phyloP scores from a whole-genome alignment of 1,140 invertebrate species.

The Cheumatopsyche charites region DNA sequence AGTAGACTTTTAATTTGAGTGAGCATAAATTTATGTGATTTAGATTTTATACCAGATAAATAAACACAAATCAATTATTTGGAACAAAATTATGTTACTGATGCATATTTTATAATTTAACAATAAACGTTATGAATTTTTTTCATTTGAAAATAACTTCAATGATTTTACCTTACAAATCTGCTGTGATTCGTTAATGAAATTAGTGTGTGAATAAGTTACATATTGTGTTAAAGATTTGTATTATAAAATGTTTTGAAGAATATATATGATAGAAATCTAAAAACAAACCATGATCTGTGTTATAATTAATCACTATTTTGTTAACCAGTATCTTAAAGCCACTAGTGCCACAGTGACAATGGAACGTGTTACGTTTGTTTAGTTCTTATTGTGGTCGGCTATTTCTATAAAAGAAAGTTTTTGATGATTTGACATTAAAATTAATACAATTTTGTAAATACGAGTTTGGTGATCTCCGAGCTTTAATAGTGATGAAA shows the following conservation, averaged over 20 bases:
- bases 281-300: constrained; percentile 14
- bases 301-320: constrained; percentile 26
- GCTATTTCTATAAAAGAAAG: no score
- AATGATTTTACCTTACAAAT: constrained; percentile 28
- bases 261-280: constrained; percentile 34
- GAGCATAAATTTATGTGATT: constrained; percentile 4
- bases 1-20: constrained; percentile 38
- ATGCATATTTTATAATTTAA: neutral
- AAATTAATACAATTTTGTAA: constrained; percentile 27
- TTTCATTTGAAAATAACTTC: neutral
- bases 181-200: constrained; percentile 46
- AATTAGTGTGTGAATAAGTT: constrained; percentile 41
- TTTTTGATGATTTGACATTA: neutral
- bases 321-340: constrained; percentile 21
- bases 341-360: constrained; percentile 31
- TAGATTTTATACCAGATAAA: no score
- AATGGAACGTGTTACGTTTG: constrained; percentile 22
- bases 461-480: constrained; percentile 47
- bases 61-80: neutral
- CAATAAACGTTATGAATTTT: constrained; percentile 1
- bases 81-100: neutral
- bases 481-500: constrained; percentile 49
- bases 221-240: constrained; percentile 40
- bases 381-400: constrained; percentile 34
- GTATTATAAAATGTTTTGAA: constrained; percentile 46